These are phyloP conservation scores for Diploscapter pachys DNA, from an alignment of 1,140 invertebrate genomes.

Conservation along the genomic window DNA sequence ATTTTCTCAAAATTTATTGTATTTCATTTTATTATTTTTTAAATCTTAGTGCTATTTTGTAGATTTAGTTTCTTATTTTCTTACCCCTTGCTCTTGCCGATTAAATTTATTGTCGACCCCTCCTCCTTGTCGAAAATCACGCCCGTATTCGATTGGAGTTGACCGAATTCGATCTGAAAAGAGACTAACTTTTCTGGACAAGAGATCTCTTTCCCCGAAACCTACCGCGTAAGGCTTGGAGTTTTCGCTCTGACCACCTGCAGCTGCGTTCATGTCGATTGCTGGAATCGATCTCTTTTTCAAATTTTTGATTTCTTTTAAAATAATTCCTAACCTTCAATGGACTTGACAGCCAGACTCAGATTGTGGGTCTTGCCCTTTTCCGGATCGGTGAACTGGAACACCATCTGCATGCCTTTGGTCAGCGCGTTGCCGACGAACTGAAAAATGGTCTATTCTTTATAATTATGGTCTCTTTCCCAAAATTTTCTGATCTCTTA, in stretches of 20 bases:
- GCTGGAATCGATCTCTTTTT: too few relatives aligned
- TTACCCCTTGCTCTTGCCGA: constrained; percentile 63
- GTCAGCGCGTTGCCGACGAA: constrained; percentile 87
- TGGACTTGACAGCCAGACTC: constrained; percentile 76
- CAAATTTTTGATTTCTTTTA: too few relatives aligned
- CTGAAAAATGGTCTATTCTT: constrained; percentile 14
- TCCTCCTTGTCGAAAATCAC: constrained; percentile 92
- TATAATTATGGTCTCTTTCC: too few relatives aligned
- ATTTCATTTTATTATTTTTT: too few relatives aligned
- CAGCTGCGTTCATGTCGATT: constrained; percentile 57
- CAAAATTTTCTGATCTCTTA: too few relatives aligned
- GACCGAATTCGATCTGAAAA: constrained; percentile 48
- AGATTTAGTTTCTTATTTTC: background rate
- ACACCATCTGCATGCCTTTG: constrained; percentile 82
- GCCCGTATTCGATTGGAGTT: constrained; percentile 72
- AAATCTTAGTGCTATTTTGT: too few relatives aligned
- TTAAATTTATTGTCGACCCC: constrained; percentile 63
- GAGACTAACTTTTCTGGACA: background rate
- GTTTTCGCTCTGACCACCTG: constrained; percentile 7
- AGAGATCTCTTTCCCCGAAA: too few relatives aligned
- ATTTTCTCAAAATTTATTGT: constrained; percentile 55
- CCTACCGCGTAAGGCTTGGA: constrained; percentile 2
- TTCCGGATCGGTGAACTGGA: constrained; percentile 71
- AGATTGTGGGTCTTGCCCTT: constrained; percentile 73
- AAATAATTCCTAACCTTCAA: constrained; percentile 69